Base-by-base conservation (phyloP, 2,113 vertebrate genomes). In the Phylloscopus trochilus region DNA sequence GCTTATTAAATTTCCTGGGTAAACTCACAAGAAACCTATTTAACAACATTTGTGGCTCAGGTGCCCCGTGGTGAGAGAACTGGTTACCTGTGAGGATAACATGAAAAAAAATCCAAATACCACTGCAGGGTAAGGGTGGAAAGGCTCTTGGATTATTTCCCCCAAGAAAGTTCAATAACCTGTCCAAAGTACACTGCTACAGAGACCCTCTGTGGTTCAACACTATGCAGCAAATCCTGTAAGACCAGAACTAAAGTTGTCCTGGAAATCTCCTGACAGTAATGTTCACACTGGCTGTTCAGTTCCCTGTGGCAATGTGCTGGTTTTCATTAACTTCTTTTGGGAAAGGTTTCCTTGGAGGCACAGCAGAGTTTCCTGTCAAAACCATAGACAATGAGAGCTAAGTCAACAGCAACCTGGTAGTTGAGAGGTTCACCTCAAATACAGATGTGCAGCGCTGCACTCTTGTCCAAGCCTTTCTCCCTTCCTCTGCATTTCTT, bases 1-100 rank as follows among this genome's bases (percentile, higher is more conserved):
- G 90, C 74, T 96, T 94, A 96, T 93, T 95, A 85, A 92, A 84
- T 39, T 92, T 93, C 67, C 70, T 55, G 33, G 83, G 81, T 92
- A 97, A 92, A 95, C 87, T 89, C 67, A 72, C 46, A 70, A 76
- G 72, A 93, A 94, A 59, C 22, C 59, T 67, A 68, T 62, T 93
- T 59, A 86, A 53, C 41, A 92, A 81, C 55, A 69, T 55, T 81
- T 79, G 85, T 49, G 56, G 79, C 49, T 44, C 60, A 51, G 64
- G 63, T 56, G 49, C 43, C 67, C 47, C 70, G 26, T 24, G 70
- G 72, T 37, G 9, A 83, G 15, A 53, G 13, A 47, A 51, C 1
- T 44, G 15, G 41, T 41, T 78, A 89, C 33, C 43, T 67, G 47
- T 39, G 43, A 44, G 1, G 1, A 26, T 87, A 80, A 67, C 10